A percentile compares a stretch with the other conserved stretches of the same genome.
Conservation (phyloP, 2,888 invertebrate genomes). For the Notodonta ziczac region DNA sequence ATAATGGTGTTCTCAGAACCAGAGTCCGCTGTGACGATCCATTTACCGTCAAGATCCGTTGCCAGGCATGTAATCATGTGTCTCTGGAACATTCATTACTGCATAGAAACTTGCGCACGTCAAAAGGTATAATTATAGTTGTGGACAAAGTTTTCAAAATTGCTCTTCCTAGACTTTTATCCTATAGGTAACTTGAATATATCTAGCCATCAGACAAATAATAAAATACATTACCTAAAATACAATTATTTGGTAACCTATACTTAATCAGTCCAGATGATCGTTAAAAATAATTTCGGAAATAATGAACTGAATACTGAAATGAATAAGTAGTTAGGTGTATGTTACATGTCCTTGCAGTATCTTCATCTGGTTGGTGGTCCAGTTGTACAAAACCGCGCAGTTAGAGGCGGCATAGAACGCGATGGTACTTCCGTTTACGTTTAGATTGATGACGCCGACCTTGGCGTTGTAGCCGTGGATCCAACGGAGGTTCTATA, state of each 20-base stretch:
- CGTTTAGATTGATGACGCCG: slow-evolving; percentile 85
- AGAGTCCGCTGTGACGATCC: slow-evolving; percentile 85
- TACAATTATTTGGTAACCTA: no score
- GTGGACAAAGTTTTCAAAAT: no score
- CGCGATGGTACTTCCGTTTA: slow-evolving; percentile 72
- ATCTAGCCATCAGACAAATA: no score
- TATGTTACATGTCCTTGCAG: slow-evolving; percentile 87
- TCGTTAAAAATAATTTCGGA: no score
- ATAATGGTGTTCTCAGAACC: slow-evolving; percentile 83
- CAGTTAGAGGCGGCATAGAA: slow-evolving; percentile 87
- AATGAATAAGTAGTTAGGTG: no score
- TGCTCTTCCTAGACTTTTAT: no score
- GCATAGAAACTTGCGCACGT: not conserved
- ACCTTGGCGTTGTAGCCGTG: slow-evolving; percentile 86
- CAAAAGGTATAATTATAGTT: not conserved
- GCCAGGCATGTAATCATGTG: slow-evolving; percentile 79
- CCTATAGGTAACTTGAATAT: no score
- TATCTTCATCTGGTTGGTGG: slow-evolving; percentile 83
- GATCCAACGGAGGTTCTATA: slow-evolving; percentile 85
- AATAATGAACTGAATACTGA: no score
- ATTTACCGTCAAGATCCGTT: slow-evolving; percentile 77
- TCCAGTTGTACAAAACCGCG: slow-evolving; percentile 87
- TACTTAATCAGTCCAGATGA: no score
- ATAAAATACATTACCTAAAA: no score
- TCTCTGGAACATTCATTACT: slow-evolving; percentile 65